Base-by-base conservation (phyloP, 2,888 invertebrate species). In the Neoitamus cyanurus region DNA sequence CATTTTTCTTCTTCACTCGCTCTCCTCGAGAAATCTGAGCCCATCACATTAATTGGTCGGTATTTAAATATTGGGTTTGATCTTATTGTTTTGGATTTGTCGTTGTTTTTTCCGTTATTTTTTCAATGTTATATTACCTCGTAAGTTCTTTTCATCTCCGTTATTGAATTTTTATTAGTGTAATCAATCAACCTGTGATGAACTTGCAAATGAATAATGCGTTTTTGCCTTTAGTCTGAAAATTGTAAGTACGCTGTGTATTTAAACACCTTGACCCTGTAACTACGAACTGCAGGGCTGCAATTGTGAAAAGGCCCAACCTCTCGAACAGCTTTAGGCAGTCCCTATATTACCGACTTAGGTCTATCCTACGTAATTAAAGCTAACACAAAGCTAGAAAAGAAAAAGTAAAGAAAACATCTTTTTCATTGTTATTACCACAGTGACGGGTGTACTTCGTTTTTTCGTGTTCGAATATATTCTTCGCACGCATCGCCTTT, bases 401-500 rank as follows among this genome's bases (percentile, higher is more conserved):
- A 30, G 30, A 77, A 83, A 80, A 84, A 84, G 77, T 37, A 85
- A 84, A 83, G 3, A 84, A 83, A 83, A 86, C 82, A 85, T 69
- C 75, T 75, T 83, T 85, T 83, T 36, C 68, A 78, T 83, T 78
- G 83, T 84, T 70, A 86, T 91, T 91, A 91, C 91, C 91, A 91
- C 90, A 91, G 88, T 88, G 90, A 89, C 88, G 91, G 89, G 88
- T 90, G 91, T 88, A 91, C 89, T 88, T 91, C 90, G 89, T 90
- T 91, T 90, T 90, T 91, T 83, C 89, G 90, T 89, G 90, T 89
- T 88, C 90, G 90, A 92, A 94, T 93, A 91, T 93, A 93, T 92
- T 93, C 93, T 93, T 94, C 94, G 92, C 93, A 94, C 90, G 92
- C 93, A 92, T 94, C 94, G 89, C 94, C 94, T 92, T 93, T 93